Percentiles rank a stretch among this genome's conserved stretches.
phyloP scores from a whole-genome alignment of 2,113 vertebrate genomes.

The Pipra filicauda region DNA sequence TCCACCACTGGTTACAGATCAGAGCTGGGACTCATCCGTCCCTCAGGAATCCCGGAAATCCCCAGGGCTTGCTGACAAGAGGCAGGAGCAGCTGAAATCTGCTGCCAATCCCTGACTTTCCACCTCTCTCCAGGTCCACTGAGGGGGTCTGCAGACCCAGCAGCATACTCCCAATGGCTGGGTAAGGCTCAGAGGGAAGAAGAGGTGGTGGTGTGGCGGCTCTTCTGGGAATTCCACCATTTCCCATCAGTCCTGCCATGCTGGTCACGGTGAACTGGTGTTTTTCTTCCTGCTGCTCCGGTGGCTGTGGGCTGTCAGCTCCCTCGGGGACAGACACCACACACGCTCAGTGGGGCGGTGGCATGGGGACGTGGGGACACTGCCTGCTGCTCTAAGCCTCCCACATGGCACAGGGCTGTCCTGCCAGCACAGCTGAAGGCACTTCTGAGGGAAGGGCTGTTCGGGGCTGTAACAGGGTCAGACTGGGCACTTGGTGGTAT shows the following conservation, averaged over 20 bases:
- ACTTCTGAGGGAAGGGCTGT: background rate
- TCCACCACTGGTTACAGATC: background rate
- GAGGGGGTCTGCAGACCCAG: fast-evolving
- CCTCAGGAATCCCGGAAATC: background rate
- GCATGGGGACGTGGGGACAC: fast-evolving
- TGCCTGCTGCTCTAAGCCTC: background rate
- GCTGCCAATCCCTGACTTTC: background rate
- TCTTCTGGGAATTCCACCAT: background rate
- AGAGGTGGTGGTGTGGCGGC: fast-evolving
- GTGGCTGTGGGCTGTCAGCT: background rate
- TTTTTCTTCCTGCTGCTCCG: background rate
- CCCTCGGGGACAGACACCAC: background rate
- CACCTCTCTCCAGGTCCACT: background rate
- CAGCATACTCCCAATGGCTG: fast-evolving
- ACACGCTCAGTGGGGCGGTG: fast-evolving
- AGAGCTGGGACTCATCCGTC: background rate
- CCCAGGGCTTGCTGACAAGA: background rate
- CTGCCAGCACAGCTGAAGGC: background rate
- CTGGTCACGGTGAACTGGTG: background rate
- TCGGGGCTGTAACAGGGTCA: background rate
- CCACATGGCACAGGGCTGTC: background rate
- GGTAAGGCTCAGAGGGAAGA: background rate
- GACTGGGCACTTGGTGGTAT: background rate
- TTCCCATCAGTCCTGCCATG: background rate
- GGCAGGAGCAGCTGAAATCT: background rate